phyloP scores from a whole-genome alignment of 2,797 vertebrate genomes.

The Thunnus albacares region DNA sequence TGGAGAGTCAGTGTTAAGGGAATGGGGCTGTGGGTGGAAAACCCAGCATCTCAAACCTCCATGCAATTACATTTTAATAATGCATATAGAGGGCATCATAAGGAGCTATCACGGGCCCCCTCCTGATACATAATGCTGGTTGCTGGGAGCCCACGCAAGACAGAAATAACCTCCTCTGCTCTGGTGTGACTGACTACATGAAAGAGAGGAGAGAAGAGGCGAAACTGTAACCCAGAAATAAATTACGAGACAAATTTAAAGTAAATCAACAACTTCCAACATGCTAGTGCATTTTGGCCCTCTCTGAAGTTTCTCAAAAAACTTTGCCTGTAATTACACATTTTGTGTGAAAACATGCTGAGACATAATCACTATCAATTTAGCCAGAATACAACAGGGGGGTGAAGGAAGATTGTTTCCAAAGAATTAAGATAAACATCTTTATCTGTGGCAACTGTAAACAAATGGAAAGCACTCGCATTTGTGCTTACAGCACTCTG shows the following conservation, averaged over 20 bases:
- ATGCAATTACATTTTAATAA: constrained; percentile 82
- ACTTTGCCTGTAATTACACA: constrained; percentile 34
- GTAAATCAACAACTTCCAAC: constrained; percentile 26
- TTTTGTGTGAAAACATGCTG: constrained; percentile 31
- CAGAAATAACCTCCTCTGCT: constrained; percentile 78
- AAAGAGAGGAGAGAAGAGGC: constrained; percentile 49
- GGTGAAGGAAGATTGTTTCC: constrained; percentile 34
- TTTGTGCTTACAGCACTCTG: constrained; percentile 27
- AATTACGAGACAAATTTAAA: constrained; percentile 35
- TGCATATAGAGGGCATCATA: constrained; percentile 75
- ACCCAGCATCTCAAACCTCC: constrained; percentile 61
- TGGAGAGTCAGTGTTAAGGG: constrained; percentile 45
- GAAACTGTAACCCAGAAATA: constrained; percentile 49
- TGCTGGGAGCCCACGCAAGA: constrained; percentile 78
- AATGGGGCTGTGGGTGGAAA: constrained; percentile 71
- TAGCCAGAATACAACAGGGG: constrained; percentile 10
- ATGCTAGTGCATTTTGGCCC: constrained; percentile 12
- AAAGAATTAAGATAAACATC: constrained; percentile 38
- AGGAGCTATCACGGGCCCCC: constrained; percentile 69
- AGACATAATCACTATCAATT: constrained; percentile 32
- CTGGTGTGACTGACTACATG: constrained; percentile 65
- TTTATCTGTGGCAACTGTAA: constrained; percentile 30
- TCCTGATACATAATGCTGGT: constrained; percentile 73
- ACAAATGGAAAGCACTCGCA: constrained; percentile 40
- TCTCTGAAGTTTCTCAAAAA: background rate